A percentile compares a stretch with the other conserved stretches of the same genome.
Conservation (phyloP, 2,888 invertebrate genomes). For the Coenonympha arcania region DNA sequence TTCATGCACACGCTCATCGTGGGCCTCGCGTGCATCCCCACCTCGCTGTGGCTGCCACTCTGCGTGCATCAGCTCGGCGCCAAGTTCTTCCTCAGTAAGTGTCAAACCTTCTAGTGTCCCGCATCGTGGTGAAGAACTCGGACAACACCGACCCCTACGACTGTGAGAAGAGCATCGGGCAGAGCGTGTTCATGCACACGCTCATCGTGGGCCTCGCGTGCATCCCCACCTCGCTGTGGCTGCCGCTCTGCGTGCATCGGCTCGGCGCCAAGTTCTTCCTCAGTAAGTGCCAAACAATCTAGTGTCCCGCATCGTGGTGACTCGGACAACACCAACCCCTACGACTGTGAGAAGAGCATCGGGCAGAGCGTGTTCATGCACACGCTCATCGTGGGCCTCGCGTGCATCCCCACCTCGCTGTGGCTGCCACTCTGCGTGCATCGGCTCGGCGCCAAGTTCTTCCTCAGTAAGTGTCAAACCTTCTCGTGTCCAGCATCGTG, state of each 20-base stretch:
- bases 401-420: slow-evolving; percentile 85
- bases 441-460: slow-evolving; percentile 85
- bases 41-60: slow-evolving; percentile 83
- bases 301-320: slow-evolving; percentile 79
- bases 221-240: slow-evolving; percentile 84
- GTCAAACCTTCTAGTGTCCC: slow-evolving; percentile 76
- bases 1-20: slow-evolving; percentile 85
- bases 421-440: slow-evolving; percentile 86
- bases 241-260: slow-evolving; percentile 84
- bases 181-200: slow-evolving; percentile 82
- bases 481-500: slow-evolving; percentile 81
- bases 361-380: slow-evolving; percentile 81
- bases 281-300: slow-evolving; percentile 75
- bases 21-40: slow-evolving; percentile 85
- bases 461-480: slow-evolving; percentile 78
- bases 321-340: slow-evolving; percentile 58
- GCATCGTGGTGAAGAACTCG: slow-evolving; percentile 72
- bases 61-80: slow-evolving; percentile 86
- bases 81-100: slow-evolving; percentile 85
- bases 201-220: slow-evolving; percentile 86
- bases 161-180: slow-evolving; percentile 77
- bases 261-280: slow-evolving; percentile 87
- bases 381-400: slow-evolving; percentile 84
- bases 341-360: slow-evolving; percentile 77
- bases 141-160: slow-evolving; percentile 68